Evolutionary conservation across 2,888 invertebrate species (phyloP), one percentile per base, ranked within the genome.

Genomic region (Torymus tubicola): DNA sequence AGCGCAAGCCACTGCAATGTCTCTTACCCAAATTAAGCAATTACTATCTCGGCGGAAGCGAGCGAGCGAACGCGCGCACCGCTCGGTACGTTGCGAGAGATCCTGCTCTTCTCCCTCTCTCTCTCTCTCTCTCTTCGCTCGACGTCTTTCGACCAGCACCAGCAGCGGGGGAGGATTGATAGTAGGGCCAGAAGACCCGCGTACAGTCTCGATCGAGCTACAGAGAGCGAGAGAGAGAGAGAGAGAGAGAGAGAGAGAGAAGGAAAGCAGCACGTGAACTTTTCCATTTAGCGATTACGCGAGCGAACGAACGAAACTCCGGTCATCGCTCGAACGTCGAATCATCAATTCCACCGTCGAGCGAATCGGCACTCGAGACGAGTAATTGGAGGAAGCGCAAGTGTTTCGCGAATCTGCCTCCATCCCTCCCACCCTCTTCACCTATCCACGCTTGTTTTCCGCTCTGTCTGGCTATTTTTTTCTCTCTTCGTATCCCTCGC

Each of bases 201-300:
- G 55, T 63, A 55, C 67, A 67, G 50, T 63, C 63, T 74, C 53
- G 50, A 10, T 18, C 4, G 13, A 16, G 18, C 18, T 61, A 61
- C n/a, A 21, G 60, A 67, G 21, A 21, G 21, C 50, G 57, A 14
- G 52, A 50, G 68, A 14, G 31, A 13, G 55, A 53, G 55, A 18
- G 18, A 63, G 63, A 53, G n/a, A 12, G 71, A 57, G 10, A 3
- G 21, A 21, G 75, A 50, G 75, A 24, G 12, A 18, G 55, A 24
- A 16, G 21, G 52, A 60, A 67, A 3, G 70, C 69, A 78, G 79
- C 72, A 81, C 78, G 75, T 68, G 69, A 71, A 31, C 64, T 72
- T 78, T 71, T 78, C 78, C 78, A 78, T 78, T 78, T 78, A 68
- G 72, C 72, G 78, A 72, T 72, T 78, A 67, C 60, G 24, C 24